Evolutionary conservation across 35 echinoderm and acorn worm species (phyloP).

Genomic region (Holothuria glaberrima): DNA sequence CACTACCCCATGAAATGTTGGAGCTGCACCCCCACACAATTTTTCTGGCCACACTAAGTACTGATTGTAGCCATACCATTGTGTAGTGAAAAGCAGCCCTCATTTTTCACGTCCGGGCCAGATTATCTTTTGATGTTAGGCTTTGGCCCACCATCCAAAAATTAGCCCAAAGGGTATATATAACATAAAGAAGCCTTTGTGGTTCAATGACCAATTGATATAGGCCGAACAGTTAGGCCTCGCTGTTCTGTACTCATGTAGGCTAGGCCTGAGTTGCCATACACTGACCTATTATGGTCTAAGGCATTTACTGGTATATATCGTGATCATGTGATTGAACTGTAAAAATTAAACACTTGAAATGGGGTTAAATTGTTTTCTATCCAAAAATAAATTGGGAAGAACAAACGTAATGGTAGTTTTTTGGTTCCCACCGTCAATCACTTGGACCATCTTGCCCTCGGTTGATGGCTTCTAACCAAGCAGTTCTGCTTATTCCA

Average conservation of each 20-base stretch:
- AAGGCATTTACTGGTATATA: no score
- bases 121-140: background rate
- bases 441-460: background rate
- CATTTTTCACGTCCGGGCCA: background rate
- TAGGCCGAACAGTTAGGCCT: background rate
- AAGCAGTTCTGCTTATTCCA: background rate
- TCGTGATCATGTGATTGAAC: no score
- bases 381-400: background rate
- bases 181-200: background rate
- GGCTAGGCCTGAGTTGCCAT: no score
- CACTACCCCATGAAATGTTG: no score
- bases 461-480: background rate
- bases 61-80: background rate
- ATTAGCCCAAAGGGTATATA: background rate
- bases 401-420: conserved; percentile 16
- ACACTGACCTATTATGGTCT: no score
- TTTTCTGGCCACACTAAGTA: no score
- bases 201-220: conserved; percentile 3
- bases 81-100: background rate
- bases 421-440: conserved; percentile 15
- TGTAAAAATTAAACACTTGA: no score
- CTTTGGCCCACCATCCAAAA: background rate
- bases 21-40: no score
- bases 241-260: background rate
- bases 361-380: no score